These are phyloP conservation scores for Bombus soroeensis DNA, from an alignment of 1,140 invertebrate genomes.

Conservation along the genomic window DNA sequence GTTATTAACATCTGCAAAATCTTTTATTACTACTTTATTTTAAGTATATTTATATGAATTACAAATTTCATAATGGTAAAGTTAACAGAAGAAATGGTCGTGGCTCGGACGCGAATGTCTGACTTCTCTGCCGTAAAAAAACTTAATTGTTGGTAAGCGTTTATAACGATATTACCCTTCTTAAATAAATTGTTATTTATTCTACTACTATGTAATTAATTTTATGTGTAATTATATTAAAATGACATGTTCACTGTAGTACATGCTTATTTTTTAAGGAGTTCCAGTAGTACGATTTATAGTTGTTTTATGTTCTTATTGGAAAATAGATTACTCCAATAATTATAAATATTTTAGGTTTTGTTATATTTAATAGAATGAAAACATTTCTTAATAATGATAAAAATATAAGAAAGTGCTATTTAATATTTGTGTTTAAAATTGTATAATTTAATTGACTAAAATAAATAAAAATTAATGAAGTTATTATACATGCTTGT, in stretches of 20 bases:
- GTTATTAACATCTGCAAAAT: neutral
- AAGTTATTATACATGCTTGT: neutral
- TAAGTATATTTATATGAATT: constrained; percentile 11
- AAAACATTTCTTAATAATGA: neutral
- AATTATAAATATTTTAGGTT: neutral
- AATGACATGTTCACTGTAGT: constrained; percentile 3
- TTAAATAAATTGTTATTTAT: neutral
- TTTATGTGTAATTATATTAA: neutral
- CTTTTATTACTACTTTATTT: neutral
- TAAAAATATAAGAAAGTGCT: neutral
- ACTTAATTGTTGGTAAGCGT: constrained; percentile 94
- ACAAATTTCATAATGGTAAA: constrained; percentile 85
- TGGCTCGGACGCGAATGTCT: constrained; percentile 93
- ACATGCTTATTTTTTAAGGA: neutral
- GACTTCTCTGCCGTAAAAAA: constrained; percentile 92
- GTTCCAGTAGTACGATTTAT: neutral
- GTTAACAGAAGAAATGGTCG: constrained; percentile 95
- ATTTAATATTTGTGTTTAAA: neutral
- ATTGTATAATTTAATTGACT: neutral
- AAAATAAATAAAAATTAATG: neutral
- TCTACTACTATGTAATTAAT: neutral
- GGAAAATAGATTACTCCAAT: neutral
- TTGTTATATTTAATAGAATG: neutral
- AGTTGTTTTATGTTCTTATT: neutral
- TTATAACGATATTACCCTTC: constrained; percentile 15